A percentile compares a stretch with the other conserved stretches of the same genome.
These are phyloP conservation scores for Formica selysi DNA, from an alignment of 1,140 invertebrate genomes.

Conservation along the genomic window DNA sequence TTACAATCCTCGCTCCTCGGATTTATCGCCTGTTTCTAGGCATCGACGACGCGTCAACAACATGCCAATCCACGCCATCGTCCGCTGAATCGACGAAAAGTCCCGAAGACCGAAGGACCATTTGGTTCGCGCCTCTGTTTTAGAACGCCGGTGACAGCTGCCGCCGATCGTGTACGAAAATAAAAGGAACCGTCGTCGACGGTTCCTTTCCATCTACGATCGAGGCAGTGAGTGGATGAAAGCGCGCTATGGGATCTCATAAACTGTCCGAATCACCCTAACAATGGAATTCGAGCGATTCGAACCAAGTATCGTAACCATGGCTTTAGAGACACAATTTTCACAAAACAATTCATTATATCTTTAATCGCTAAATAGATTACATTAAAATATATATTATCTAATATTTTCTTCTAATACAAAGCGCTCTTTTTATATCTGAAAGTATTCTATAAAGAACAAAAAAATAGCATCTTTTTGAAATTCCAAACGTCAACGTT, in stretches of 20 bases:
- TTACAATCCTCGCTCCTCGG: constrained; percentile 48
- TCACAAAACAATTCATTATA: neutral
- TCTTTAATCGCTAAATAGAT: neutral
- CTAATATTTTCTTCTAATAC: neutral
- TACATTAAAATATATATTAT: neutral
- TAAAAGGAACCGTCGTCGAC: constrained; percentile 61
- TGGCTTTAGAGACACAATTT: constrained; percentile 9
- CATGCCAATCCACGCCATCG: constrained; percentile 52
- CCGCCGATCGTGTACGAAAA: constrained; percentile 66
- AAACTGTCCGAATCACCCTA: constrained; percentile 58
- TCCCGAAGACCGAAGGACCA: constrained; percentile 46
- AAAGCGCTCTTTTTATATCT: neutral
- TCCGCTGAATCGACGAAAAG: constrained; percentile 66
- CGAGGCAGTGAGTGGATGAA: constrained; percentile 51
- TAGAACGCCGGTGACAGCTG: constrained; percentile 67
- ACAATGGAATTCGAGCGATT: constrained; percentile 44
- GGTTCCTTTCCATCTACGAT: constrained; percentile 13
- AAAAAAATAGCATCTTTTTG: neutral
- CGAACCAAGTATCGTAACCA: neutral
- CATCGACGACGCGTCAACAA: constrained; percentile 70
- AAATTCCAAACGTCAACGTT: neutral
- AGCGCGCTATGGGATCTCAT: constrained; percentile 46
- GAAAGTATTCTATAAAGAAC: neutral
- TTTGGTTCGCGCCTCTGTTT: constrained; percentile 46
- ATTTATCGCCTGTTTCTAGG: constrained; percentile 73